Evolutionary conservation across 2,113 vertebrate genomes (phyloP).

Genomic region (Hemichromis elongatus): DNA sequence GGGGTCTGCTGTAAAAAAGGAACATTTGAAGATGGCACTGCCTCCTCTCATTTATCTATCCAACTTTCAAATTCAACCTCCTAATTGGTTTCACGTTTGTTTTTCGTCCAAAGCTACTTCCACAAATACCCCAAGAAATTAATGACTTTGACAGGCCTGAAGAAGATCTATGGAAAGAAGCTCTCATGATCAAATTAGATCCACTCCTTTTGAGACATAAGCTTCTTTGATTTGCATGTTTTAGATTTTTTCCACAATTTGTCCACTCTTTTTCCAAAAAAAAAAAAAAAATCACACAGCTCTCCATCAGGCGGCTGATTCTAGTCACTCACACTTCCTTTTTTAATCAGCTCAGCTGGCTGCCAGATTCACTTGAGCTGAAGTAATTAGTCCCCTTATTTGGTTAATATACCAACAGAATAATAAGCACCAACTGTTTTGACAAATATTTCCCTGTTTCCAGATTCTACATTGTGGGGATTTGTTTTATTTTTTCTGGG

Average conservation of each 20-base stretch:
- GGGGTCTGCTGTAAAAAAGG: background rate
- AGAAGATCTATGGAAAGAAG: background rate
- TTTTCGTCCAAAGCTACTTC: background rate
- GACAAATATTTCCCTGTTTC: background rate
- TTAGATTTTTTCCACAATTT: background rate
- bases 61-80: background rate
- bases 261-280: accelerated
- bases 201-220: background rate
- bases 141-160: background rate
- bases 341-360: background rate
- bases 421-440: background rate
- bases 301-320: background rate
- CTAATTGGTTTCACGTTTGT: background rate
- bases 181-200: background rate
- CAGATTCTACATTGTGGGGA: background rate
- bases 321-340: background rate
- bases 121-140: background rate
- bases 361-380: background rate
- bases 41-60: background rate
- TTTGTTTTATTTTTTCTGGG: background rate
- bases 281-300: background rate
- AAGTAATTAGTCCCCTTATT: background rate
- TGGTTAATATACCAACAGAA: background rate
- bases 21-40: background rate
- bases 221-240: background rate